phyloP scores from a whole-genome alignment of 1,140 invertebrate genomes.

The Delia radicum region DNA sequence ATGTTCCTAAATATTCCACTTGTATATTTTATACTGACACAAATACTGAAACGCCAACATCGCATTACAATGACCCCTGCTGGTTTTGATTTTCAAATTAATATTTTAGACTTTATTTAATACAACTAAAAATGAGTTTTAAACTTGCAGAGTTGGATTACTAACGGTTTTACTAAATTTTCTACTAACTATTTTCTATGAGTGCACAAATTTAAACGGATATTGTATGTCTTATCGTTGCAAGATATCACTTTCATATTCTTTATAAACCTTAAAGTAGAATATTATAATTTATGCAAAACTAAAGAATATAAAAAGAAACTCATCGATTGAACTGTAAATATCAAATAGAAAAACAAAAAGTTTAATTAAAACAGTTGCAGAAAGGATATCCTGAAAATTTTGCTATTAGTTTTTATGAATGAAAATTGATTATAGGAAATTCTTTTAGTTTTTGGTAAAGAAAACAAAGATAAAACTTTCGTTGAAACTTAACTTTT shows the following conservation, averaged over 20 bases:
- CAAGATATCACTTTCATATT: background rate
- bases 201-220: too few species aligned
- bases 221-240: background rate
- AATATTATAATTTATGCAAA: background rate
- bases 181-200: too few species aligned
- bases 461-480: background rate
- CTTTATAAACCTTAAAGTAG: background rate
- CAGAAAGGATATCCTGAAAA: background rate
- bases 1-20: too few species aligned
- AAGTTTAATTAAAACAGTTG: background rate
- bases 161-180: too few species aligned
- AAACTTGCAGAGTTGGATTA: too few species aligned
- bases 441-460: background rate
- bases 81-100: too few species aligned
- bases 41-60: too few species aligned
- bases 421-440: background rate
- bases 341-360: background rate
- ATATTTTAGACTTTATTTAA: too few species aligned
- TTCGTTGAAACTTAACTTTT: background rate
- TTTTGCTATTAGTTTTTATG: background rate
- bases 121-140: too few species aligned
- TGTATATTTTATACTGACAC: too few species aligned
- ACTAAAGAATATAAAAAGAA: background rate
- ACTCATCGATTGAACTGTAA: background rate
- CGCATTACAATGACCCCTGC: too few species aligned